These are phyloP conservation scores for Metridium senile DNA, from an alignment of 92 coral and sea anemone species.

Conservation along the genomic window DNA sequence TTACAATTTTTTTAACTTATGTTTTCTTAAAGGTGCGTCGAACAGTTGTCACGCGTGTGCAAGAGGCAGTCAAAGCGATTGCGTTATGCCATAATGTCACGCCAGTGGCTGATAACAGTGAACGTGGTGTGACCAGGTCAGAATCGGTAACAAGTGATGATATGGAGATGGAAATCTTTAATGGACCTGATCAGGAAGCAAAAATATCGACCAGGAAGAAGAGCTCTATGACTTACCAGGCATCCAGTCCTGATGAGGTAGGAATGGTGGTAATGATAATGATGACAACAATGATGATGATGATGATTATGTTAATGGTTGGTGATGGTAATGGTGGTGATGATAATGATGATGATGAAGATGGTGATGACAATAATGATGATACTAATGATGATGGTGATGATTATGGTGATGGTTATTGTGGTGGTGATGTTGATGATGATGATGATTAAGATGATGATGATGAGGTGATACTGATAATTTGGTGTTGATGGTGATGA, in stretches of 20 bases:
- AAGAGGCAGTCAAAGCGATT: constrained; percentile 95
- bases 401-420: too few relatives aligned
- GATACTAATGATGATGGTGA: too few relatives aligned
- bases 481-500: neutral
- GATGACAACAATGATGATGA: neutral
- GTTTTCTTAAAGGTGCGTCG: constrained; percentile 78
- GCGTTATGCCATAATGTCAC: constrained; percentile 98
- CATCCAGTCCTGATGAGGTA: constrained; percentile 99
- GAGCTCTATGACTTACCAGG: constrained; percentile 80
- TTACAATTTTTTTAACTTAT: too few relatives aligned
- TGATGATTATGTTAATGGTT: neutral
- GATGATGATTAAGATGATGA: too few relatives aligned
- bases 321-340: neutral
- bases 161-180: constrained; percentile 54
- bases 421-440: too few relatives aligned
- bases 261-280: neutral
- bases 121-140: constrained; percentile 48
- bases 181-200: constrained; percentile 54
- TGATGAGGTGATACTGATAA: constrained; percentile 77
- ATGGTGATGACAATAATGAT: neutral
- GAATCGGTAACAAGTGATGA: constrained; percentile 79
- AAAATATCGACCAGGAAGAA: constrained; percentile 18
- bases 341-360: neutral
- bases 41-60: constrained; percentile 93
- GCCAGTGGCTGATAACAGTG: constrained; percentile 78